A percentile compares a stretch with the other conserved stretches of the same genome.
Evolutionary conservation across 2,113 vertebrate genomes (phyloP).

Genomic region (Camelus bactrianus): DNA sequence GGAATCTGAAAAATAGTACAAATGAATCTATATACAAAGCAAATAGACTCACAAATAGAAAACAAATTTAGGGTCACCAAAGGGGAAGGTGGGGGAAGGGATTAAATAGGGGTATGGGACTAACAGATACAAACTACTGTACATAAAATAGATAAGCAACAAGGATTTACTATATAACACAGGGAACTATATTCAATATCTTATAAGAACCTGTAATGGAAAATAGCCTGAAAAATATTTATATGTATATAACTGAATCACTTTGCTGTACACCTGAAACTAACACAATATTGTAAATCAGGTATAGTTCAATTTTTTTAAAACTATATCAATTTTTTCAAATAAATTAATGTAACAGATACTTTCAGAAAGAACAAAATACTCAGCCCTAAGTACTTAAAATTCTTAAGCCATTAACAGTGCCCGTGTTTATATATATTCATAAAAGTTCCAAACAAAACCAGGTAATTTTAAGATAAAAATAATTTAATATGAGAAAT

Average conservation of each 20-base stretch:
- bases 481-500: slow-evolving; percentile 3
- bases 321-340: background rate
- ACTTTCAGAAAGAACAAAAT: slow-evolving; percentile 44
- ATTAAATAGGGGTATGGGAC: background rate
- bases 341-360: background rate
- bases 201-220: background rate
- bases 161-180: background rate
- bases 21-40: background rate
- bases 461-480: slow-evolving; percentile 36
- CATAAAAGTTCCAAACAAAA: background rate
- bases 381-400: slow-evolving; percentile 27
- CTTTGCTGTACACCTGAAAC: background rate
- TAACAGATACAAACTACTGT: background rate
- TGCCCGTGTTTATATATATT: background rate
- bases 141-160: background rate
- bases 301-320: background rate
- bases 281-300: background rate
- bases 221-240: background rate
- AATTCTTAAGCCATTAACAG: slow-evolving; percentile 35
- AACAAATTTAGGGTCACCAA: background rate
- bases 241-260: background rate
- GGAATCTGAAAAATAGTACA: background rate
- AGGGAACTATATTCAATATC: background rate
- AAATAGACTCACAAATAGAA: background rate
- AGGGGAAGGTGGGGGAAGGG: background rate